A percentile compares a stretch with the other conserved stretches of the same genome.
These are phyloP conservation scores for Lanius collurio DNA, from an alignment of 2,113 vertebrate species.

Conservation along the genomic window DNA sequence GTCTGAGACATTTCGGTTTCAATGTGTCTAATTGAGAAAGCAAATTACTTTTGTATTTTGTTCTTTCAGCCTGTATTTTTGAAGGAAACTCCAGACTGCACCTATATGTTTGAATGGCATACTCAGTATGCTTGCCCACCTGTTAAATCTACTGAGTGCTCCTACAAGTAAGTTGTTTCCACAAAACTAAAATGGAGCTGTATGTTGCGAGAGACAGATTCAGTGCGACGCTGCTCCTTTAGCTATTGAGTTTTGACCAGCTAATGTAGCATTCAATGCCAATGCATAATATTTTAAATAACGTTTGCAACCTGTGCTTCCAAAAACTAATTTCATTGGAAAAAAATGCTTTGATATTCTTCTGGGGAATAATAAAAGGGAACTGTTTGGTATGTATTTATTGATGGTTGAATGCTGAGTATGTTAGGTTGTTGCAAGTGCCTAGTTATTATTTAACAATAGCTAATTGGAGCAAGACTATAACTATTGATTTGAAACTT, in stretches of 20 bases:
- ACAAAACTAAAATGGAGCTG: not conserved
- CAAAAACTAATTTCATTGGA: not conserved
- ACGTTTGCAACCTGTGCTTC: not conserved
- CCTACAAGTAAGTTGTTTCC: slow-evolving; percentile 82
- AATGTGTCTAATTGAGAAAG: not conserved
- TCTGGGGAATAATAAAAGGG: not conserved
- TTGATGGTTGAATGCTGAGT: not conserved
- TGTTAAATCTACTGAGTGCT: slow-evolving; percentile 85
- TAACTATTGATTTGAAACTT: not conserved
- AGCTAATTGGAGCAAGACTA: not conserved
- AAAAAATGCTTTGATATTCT: not conserved
- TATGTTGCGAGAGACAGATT: not conserved
- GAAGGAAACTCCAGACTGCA: slow-evolving; percentile 90
- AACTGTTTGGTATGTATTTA: not conserved
- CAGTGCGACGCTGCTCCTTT: not conserved
- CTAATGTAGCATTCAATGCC: not conserved
- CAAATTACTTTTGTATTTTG: not conserved
- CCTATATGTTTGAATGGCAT: slow-evolving; percentile 92
- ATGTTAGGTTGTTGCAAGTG: not conserved
- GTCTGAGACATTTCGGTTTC: not conserved
- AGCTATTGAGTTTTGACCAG: not conserved
- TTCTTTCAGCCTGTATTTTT: slow-evolving; percentile 81
- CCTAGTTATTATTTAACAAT: not conserved
- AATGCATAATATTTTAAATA: not conserved
- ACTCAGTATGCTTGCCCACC: slow-evolving; percentile 87